A percentile compares a stretch with the other conserved stretches of the same genome.
Conservation (phyloP, 1,140 invertebrate genomes). For the Cydia splendana region DNA sequence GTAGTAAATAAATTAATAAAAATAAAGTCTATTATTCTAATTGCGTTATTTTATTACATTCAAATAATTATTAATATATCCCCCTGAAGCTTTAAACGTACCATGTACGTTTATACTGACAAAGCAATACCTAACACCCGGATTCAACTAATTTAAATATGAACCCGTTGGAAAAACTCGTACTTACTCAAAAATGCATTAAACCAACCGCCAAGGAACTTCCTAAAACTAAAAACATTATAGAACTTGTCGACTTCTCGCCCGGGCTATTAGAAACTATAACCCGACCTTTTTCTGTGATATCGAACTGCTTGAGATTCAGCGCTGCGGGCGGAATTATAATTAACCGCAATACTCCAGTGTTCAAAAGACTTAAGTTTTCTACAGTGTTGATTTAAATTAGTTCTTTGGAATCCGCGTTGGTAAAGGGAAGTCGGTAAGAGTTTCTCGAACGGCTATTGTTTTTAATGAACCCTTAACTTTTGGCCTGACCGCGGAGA, state of each 20-base stretch:
- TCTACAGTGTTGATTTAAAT: neutral
- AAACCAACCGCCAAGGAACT: neutral
- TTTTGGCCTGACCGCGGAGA: neutral
- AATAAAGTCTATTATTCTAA: too few species aligned
- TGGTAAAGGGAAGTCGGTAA: constrained; percentile 1
- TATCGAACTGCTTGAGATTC: constrained; percentile 8
- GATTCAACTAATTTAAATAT: neutral
- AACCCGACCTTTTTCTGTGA: constrained; percentile 12
- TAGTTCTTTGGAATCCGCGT: neutral
- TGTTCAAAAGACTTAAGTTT: neutral
- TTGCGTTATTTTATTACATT: too few species aligned
- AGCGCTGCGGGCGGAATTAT: constrained; percentile 9
- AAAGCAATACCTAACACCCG: neutral
- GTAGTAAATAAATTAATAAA: too few species aligned
- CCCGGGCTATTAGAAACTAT: constrained; percentile 16
- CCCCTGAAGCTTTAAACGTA: too few species aligned
- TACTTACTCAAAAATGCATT: neutral
- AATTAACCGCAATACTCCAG: neutral
- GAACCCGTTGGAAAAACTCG: neutral
- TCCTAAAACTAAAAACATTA: constrained; percentile 1
- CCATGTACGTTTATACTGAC: too few species aligned
- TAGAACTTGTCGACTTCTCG: constrained; percentile 4
- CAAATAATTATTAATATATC: too few species aligned
- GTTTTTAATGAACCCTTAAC: constrained; percentile 15
- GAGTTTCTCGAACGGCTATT: constrained; percentile 10